phyloP scores from a whole-genome alignment of 2,797 vertebrate species.

The Syndactyla subalaris region DNA sequence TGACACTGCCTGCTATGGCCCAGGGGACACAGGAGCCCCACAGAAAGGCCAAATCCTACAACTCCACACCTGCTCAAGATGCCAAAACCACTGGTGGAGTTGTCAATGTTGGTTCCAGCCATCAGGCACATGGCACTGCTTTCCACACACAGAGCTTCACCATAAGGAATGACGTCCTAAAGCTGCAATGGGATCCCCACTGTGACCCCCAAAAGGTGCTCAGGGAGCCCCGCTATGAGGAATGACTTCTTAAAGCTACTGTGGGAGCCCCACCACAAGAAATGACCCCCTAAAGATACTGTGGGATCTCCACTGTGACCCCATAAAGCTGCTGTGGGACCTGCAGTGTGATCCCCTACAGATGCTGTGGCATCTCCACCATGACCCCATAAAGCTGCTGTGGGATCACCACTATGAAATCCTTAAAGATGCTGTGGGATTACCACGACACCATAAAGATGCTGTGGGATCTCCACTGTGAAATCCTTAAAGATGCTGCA shows the following conservation, averaged over 20 bases:
- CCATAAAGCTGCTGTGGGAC: too few relatives aligned
- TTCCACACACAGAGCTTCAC: accelerated
- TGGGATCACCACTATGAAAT: too few relatives aligned
- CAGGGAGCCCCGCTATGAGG: not conserved
- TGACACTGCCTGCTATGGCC: accelerated
- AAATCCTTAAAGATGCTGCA: too few relatives aligned
- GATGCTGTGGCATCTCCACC: too few relatives aligned
- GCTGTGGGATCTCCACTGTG: too few relatives aligned
- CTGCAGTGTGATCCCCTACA: too few relatives aligned
- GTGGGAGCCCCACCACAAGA: too few relatives aligned
- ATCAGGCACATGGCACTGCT: not conserved
- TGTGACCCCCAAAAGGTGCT: not conserved
- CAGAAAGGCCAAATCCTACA: not conserved
- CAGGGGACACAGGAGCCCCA: not conserved
- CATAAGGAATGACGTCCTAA: accelerated
- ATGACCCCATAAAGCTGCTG: too few relatives aligned
- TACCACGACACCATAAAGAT: not conserved
- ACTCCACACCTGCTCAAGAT: not conserved
- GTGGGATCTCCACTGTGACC: too few relatives aligned
- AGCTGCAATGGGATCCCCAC: not conserved
- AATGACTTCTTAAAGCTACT: not conserved
- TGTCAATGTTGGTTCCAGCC: accelerated
- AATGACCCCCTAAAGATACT: too few relatives aligned
- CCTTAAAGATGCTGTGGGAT: not conserved
- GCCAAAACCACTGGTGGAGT: not conserved